Conservation (phyloP, 2,888 invertebrate genomes). For the Idaea aversata region DNA sequence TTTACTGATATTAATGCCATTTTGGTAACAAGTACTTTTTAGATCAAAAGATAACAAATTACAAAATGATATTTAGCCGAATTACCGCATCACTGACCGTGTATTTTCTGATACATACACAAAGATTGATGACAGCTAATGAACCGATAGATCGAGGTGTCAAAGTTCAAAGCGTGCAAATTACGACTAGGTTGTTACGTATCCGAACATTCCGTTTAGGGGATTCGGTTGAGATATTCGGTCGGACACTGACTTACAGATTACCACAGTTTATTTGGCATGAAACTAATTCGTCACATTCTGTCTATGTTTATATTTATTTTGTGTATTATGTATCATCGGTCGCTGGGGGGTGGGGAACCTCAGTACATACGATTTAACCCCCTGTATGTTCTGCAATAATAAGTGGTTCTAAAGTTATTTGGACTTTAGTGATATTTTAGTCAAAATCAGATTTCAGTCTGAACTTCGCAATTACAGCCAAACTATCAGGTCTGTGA, state of each 20-base stretch:
- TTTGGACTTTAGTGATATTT: no score
- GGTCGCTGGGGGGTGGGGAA: no score
- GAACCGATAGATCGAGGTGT: slow-evolving; percentile 41
- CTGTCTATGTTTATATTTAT: not conserved
- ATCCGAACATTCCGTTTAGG: not conserved
- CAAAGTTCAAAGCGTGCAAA: slow-evolving; percentile 47
- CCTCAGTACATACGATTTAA: no score
- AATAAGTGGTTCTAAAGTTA: no score
- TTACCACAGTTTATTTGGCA: not conserved
- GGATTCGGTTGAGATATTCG: not conserved
- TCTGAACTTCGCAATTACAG: no score
- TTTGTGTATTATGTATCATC: not conserved
- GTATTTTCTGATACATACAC: slow-evolving; percentile 12
- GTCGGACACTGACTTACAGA: slow-evolving; percentile 7
- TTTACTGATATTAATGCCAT: not conserved
- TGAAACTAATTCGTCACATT: not conserved
- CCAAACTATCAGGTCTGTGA: no score
- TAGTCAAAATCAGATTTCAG: no score
- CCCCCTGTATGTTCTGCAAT: no score
- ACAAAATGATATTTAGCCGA: not conserved
- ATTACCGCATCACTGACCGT: not conserved
- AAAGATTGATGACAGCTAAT: slow-evolving; percentile 51
- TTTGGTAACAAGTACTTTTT: no score
- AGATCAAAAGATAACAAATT: not conserved
- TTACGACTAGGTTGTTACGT: slow-evolving; percentile 15